A percentile compares a stretch with the other conserved stretches of the same genome.
Conservation (phyloP, 2,113 vertebrate genomes). For the Podarcis muralis region DNA sequence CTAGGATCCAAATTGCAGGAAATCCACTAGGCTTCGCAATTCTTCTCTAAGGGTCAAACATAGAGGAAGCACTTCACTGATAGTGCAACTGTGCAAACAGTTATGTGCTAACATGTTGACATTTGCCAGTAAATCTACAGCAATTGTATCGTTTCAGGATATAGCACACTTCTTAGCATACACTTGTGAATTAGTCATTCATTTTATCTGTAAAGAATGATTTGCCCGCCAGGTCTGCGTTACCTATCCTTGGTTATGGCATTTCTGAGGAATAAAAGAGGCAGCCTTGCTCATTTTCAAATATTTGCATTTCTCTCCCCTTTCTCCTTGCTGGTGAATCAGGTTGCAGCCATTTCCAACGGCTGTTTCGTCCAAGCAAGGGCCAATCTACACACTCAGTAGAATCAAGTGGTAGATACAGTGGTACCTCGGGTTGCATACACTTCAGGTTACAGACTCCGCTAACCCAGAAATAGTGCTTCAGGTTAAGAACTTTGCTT, state of each 20-base stretch:
- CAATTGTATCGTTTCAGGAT: constrained; percentile 9
- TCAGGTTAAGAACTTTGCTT: no score
- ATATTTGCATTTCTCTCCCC: not conserved
- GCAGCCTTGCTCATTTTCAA: not conserved
- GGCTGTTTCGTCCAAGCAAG: not conserved
- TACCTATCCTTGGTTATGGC: not conserved
- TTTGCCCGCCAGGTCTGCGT: not conserved
- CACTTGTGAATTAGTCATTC: not conserved
- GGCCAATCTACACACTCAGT: not conserved
- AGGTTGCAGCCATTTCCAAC: not conserved
- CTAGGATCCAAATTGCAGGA: not conserved
- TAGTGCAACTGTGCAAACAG: constrained; percentile 10
- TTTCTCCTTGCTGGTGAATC: not conserved
- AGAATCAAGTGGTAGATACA: not conserved
- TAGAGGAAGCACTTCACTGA: constrained; percentile 7
- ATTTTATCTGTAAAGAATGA: not conserved
- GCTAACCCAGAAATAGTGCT: no score
- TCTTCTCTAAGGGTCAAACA: constrained; percentile 1
- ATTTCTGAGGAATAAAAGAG: not conserved
- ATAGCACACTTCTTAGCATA: constrained; percentile 2
- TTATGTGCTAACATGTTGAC: constrained; percentile 24
- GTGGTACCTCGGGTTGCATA: no score
- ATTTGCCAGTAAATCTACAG: constrained; percentile 35
- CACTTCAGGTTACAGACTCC: no score
- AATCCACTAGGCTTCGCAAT: not conserved